phyloP scores from a whole-genome alignment of 2,797 vertebrate species.

The Gallinago solitaria region DNA sequence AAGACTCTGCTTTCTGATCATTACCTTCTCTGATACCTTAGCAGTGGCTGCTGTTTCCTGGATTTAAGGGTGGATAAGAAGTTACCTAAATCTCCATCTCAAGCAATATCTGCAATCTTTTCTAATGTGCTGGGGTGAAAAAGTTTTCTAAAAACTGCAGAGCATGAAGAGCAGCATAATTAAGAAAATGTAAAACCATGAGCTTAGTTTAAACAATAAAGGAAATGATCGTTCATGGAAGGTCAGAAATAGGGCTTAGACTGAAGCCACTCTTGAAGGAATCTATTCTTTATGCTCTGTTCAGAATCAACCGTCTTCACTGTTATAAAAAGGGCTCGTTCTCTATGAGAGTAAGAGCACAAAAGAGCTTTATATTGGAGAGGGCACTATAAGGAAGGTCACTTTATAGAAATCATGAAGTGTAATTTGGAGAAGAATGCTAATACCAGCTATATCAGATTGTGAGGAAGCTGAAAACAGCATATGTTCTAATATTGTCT shows the following conservation, averaged over 20 bases:
- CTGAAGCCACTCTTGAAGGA: not conserved
- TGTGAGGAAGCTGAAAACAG: conserved; percentile 55
- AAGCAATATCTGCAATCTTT: not conserved
- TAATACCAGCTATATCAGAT: conserved; percentile 54
- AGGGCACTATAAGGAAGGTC: conserved; percentile 39
- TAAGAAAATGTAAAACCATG: not conserved
- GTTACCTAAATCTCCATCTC: not conserved
- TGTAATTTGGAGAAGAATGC: conserved; percentile 48
- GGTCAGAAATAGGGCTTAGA: not conserved
- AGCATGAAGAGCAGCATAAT: not conserved
- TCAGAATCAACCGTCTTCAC: not conserved
- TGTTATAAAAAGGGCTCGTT: not conserved
- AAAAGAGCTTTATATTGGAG: conserved; percentile 27
- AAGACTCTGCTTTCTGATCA: not conserved
- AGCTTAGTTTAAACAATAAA: not conserved
- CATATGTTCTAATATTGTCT: conserved; percentile 67
- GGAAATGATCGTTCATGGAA: not conserved
- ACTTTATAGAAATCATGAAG: conserved; percentile 35
- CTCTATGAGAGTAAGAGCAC: conserved; percentile 9
- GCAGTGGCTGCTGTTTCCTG: not conserved
- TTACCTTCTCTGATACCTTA: not conserved
- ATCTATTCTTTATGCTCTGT: not conserved
- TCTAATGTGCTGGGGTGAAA: not conserved
- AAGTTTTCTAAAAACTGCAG: not conserved
- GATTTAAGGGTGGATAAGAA: not conserved